Evolutionary conservation across 1,140 invertebrate genomes (phyloP), one percentile per base, ranked within the genome.

Genomic region (Paralvinella palmiformis): DNA sequence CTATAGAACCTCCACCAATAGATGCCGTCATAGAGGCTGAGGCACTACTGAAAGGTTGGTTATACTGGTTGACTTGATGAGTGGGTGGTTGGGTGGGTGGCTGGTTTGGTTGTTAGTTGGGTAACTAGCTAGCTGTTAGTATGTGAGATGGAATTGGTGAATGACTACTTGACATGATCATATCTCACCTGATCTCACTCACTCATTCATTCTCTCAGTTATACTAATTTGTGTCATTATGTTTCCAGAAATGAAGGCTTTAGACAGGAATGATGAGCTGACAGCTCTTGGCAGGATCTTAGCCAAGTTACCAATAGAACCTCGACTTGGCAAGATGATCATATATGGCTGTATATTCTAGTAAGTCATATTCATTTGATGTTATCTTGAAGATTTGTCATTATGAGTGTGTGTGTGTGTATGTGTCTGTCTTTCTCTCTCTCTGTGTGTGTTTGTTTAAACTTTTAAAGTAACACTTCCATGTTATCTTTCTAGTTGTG

Each of bases 401-500:
- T 10, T 31, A 57, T 29, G n/a, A n/a, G n/a, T n/a, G n/a, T n/a
- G n/a, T n/a, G n/a, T n/a, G n/a, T n/a, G n/a, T n/a, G n/a, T n/a
- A n/a, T n/a, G n/a, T n/a, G n/a, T n/a, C n/a, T n/a, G n/a, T n/a
- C n/a, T n/a, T n/a, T n/a, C n/a, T n/a, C n/a, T n/a, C n/a, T n/a
- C n/a, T n/a, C n/a, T n/a, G n/a, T n/a, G n/a, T n/a, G n/a, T n/a
- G n/a, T n/a, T n/a, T n/a, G n/a, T n/a, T n/a, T 15, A 15, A 44
- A 45, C n/a, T 33, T 53, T 7, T 53, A 17, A 41, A 13, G 7
- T 24, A 7, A 22, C n/a, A n/a, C 10, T 35, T 22, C 10, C 22
- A n/a, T 65, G 15, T 64, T 27, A 44, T 53, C 67, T 62, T 52
- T 64, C 10, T 66, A 81, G 87, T 52, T 88, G 89, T 68, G 93